A percentile compares a stretch with the other conserved stretches of the same genome.
Evolutionary conservation across 92 coral and sea anemone genomes (phyloP).

Genomic region (Anthopleura xanthogrammica): DNA sequence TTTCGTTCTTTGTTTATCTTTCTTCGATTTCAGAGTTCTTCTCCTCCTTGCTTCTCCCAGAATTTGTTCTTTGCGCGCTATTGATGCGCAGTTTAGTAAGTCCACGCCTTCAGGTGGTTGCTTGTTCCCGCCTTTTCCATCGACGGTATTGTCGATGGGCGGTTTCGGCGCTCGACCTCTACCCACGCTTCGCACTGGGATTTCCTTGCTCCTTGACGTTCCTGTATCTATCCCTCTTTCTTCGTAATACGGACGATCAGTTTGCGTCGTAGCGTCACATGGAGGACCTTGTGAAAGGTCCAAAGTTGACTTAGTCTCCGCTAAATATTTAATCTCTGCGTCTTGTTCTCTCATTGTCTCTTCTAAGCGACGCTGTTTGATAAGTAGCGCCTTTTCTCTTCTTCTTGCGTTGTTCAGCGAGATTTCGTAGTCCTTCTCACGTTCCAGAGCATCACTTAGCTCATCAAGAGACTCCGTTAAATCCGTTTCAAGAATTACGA

Average conservation of each 20-base stretch:
- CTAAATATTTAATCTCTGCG: conserved; percentile 80
- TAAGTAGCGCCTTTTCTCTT: conserved; percentile 81
- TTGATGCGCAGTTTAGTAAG: conserved; percentile 54
- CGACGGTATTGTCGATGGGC: conserved; percentile 14
- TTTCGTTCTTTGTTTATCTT: conserved; percentile 42
- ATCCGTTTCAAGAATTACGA: conserved; percentile 77
- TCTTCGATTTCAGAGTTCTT: conserved; percentile 68
- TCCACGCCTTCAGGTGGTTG: conserved; percentile 71
- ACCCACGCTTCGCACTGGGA: neutral
- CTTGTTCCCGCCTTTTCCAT: conserved; percentile 30
- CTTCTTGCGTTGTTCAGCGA: conserved; percentile 68
- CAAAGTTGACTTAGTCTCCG: conserved; percentile 39
- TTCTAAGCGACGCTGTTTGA: conserved; percentile 77
- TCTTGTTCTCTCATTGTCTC: conserved; percentile 91
- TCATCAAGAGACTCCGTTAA: conserved; percentile 94
- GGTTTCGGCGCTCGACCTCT: conserved; percentile 28
- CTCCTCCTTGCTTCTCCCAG: conserved; percentile 79
- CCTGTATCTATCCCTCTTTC: conserved; percentile 76
- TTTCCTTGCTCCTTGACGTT: neutral
- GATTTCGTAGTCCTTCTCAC: conserved; percentile 81
- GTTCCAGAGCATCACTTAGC: conserved; percentile 89
- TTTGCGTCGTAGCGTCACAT: conserved; percentile 61
- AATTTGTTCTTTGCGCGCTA: conserved; percentile 68
- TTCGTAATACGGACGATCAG: conserved; percentile 60
- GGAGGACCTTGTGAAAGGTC: conserved; percentile 30